phyloP scores from a whole-genome alignment of 1,140 invertebrate species.

The Centruroides sculpturatus region DNA sequence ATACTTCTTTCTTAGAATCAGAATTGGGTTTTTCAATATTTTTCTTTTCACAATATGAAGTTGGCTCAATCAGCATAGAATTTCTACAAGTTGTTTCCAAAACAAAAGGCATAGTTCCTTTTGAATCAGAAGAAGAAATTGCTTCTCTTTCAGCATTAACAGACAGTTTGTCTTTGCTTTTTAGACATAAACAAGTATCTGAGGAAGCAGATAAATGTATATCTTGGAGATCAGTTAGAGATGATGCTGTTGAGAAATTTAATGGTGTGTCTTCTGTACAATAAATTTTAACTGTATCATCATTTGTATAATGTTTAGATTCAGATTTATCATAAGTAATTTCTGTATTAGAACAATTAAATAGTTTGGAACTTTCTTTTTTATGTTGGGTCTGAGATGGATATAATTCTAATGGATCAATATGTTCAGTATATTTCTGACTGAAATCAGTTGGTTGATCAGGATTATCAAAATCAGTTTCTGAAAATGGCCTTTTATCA shows the following conservation, averaged over 20 bases:
- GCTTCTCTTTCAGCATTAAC: no score
- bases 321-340: no score
- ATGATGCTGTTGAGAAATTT: constrained; percentile 48
- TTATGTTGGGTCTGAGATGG: no score
- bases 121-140: no score
- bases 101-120: no score
- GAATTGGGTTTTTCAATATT: no score
- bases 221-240: constrained; percentile 75
- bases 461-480: neutral
- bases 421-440: constrained; percentile 3
- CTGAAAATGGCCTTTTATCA: neutral
- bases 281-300: constrained; percentile 79
- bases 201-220: neutral
- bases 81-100: no score
- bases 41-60: no score
- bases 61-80: no score
- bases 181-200: constrained; percentile 17
- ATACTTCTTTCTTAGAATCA: no score
- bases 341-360: no score
- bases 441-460: constrained; percentile 9
- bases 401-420: neutral
- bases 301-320: constrained; percentile 25
- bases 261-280: constrained; percentile 82
- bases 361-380: no score
- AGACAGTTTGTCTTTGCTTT: neutral